These are phyloP conservation scores for Gobio gobio DNA, from an alignment of 2,113 vertebrate genomes.

Conservation along the genomic window DNA sequence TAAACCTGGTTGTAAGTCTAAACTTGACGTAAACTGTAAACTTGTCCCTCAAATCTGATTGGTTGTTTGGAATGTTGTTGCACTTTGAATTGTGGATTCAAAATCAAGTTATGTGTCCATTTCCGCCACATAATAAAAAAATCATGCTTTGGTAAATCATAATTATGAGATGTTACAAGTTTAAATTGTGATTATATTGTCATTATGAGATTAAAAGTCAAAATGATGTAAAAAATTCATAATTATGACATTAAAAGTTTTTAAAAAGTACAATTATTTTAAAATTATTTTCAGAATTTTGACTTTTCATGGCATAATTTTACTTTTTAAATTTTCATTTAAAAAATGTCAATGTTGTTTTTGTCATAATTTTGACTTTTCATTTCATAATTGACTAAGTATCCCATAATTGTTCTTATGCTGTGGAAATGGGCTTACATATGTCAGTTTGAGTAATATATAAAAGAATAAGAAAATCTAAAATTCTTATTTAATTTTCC, in stretches of 20 bases:
- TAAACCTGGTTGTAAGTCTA: too few relatives aligned
- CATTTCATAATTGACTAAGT: neutral
- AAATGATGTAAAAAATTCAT: neutral
- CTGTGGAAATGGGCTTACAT: neutral
- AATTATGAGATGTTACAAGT: neutral
- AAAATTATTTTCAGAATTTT: neutral
- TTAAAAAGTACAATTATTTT: too few relatives aligned
- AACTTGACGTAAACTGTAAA: too few relatives aligned
- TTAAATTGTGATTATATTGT: too few relatives aligned
- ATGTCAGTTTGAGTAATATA: neutral
- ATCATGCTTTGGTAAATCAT: neutral
- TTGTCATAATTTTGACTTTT: neutral
- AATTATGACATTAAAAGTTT: neutral
- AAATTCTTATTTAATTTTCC: neutral
- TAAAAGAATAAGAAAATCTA: neutral
- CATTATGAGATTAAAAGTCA: neutral
- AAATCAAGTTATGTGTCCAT: too few relatives aligned
- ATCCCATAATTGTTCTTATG: neutral
- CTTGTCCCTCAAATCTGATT: too few relatives aligned
- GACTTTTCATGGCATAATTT: neutral
- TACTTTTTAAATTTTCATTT: neutral
- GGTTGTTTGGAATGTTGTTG: too few relatives aligned
- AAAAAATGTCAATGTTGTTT: neutral
- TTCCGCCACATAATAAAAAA: neutral
- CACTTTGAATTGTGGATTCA: too few relatives aligned